Conservation (phyloP, 2,113 vertebrate genomes). For the Aviceda subcristata region DNA sequence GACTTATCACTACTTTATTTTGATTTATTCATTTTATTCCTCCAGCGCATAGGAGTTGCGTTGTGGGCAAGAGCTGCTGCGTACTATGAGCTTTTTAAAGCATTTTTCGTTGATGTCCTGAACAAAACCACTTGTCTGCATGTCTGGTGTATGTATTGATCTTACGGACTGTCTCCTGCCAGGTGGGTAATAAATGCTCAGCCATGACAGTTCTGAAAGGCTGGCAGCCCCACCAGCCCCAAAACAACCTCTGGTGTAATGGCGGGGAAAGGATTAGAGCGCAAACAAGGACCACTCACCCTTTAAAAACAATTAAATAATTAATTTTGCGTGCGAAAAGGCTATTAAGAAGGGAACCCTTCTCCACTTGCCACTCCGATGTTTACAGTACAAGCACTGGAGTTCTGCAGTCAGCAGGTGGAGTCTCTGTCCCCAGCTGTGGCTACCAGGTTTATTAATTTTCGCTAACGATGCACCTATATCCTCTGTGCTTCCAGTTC, state of each 20-base stretch:
- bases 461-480: not conserved
- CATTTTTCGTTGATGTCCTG: not conserved
- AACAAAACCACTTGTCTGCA: not conserved
- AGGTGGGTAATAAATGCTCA: not conserved
- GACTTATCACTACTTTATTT: not conserved
- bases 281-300: not conserved
- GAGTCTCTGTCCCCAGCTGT: not conserved
- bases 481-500: not conserved
- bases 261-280: not conserved
- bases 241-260: not conserved
- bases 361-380: not conserved
- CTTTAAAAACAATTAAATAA: conserved; percentile 7
- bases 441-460: not conserved
- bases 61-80: not conserved
- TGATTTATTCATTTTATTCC: not conserved
- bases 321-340: not conserved
- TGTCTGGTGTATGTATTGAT: not conserved
- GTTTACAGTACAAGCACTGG: not conserved
- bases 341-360: not conserved
- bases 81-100: not conserved
- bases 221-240: not conserved
- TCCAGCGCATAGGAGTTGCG: not conserved
- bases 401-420: not conserved
- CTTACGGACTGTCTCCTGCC: not conserved
- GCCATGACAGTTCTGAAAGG: not conserved